These are phyloP conservation scores for Epinephelus moara DNA, from an alignment of 2,113 vertebrate genomes.

Conservation along the genomic window DNA sequence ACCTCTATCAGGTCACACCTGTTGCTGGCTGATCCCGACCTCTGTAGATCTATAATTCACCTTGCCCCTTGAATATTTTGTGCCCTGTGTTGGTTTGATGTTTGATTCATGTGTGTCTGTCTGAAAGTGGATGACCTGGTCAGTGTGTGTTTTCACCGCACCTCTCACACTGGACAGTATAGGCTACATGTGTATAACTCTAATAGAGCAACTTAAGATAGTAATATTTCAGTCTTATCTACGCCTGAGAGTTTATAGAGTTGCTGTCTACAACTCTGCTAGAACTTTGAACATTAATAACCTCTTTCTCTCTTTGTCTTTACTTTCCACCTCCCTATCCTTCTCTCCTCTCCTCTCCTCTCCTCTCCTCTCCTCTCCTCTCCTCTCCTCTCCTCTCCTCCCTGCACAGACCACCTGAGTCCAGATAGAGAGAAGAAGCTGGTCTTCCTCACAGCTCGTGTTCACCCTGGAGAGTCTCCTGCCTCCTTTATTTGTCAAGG, in stretches of 20 bases:
- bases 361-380: neutral
- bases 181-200: conserved; percentile 3
- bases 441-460: conserved; percentile 95
- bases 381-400: neutral
- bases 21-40: conserved; percentile 50
- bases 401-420: conserved; percentile 86
- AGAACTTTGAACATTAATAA: conserved; percentile 25
- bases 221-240: neutral
- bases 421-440: conserved; percentile 92
- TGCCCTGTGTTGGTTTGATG: conserved; percentile 62
- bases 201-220: neutral
- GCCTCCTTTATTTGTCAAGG: conserved; percentile 98
- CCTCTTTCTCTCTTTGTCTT: conserved; percentile 15
- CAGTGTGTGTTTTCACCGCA: conserved; percentile 36
- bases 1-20: conserved; percentile 51
- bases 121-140: conserved; percentile 30
- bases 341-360: neutral
- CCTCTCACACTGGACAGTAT: neutral
- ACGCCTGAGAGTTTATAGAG: neutral
- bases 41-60: conserved; percentile 71
- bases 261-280: neutral
- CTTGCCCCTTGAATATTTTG: conserved; percentile 48
- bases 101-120: conserved; percentile 67
- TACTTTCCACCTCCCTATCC: conserved; percentile 9
- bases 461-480: conserved; percentile 97